Conservation (phyloP, 2,888 invertebrate genomes). For the Crocallis elinguaria region DNA sequence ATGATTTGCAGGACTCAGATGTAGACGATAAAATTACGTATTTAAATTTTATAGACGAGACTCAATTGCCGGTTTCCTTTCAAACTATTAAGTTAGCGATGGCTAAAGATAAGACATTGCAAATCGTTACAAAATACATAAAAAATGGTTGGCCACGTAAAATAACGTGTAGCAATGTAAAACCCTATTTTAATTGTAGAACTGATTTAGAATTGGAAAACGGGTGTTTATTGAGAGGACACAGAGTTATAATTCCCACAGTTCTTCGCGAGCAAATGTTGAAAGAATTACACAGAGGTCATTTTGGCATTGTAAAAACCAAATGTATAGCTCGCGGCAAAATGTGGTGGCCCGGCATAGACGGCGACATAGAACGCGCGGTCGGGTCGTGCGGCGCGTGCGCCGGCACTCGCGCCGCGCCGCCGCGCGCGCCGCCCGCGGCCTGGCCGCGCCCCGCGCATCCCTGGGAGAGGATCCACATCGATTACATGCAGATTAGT, state of each 20-base stretch:
- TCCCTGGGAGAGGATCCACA: constrained; percentile 27
- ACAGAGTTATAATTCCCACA: neutral
- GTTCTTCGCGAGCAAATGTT: neutral
- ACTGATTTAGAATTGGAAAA: constrained; percentile 26
- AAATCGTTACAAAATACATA: neutral
- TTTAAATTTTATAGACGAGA: neutral
- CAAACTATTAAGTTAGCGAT: neutral
- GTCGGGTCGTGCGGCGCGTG: neutral
- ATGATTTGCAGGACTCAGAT: neutral
- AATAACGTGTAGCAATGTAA: too few relatives aligned
- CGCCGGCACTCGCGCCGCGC: neutral
- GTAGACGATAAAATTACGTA: neutral
- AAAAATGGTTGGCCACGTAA: too few relatives aligned
- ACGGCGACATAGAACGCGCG: neutral
- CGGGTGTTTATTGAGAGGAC: constrained; percentile 26
- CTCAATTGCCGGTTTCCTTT: neutral
- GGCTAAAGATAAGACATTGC: neutral
- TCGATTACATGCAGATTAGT: constrained; percentile 30
- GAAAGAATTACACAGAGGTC: constrained; percentile 2
- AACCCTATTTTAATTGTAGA: too few relatives aligned
- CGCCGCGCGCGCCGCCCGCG: constrained; percentile 16
- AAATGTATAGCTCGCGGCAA: neutral
- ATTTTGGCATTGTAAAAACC: neutral
- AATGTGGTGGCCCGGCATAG: too few relatives aligned
- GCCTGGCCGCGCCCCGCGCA: constrained; percentile 18